Percentiles rank a stretch among this genome's conserved stretches.
phyloP scores from a whole-genome alignment of 1,140 invertebrate species.

The Nomia melanderi region DNA sequence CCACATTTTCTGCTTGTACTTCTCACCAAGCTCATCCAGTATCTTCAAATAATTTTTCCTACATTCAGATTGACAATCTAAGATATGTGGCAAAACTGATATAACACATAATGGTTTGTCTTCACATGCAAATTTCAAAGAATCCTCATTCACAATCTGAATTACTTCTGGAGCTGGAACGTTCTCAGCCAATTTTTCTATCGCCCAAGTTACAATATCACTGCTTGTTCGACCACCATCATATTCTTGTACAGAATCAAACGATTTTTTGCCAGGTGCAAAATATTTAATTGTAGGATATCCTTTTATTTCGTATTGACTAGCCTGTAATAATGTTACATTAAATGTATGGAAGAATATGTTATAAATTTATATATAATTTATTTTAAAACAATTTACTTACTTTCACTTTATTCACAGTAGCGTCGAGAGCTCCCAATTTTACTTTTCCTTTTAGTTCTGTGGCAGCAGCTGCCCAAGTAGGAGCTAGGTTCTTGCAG shows the following conservation, averaged over 20 bases:
- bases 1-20: constrained; percentile 98
- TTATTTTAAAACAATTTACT: constrained; percentile 7
- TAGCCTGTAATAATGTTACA: constrained; percentile 78
- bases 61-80: constrained; percentile 98
- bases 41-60: constrained; percentile 93
- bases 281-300: constrained; percentile 99
- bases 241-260: constrained; percentile 88
- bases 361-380: neutral
- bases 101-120: constrained; percentile 96
- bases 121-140: constrained; percentile 89
- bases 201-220: constrained; percentile 96
- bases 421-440: constrained; percentile 97
- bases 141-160: constrained; percentile 83
- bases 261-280: constrained; percentile 89
- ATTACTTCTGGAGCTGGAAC: constrained; percentile 94
- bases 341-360: neutral
- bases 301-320: constrained; percentile 91
- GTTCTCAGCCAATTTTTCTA: constrained; percentile 93
- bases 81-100: constrained; percentile 96
- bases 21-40: constrained; percentile 90
- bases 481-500: constrained; percentile 97
- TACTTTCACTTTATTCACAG: constrained; percentile 90
- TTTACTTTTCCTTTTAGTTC: constrained; percentile 98
- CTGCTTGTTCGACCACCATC: constrained; percentile 93
- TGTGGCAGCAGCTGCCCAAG: constrained; percentile 96